A percentile compares a stretch with the other conserved stretches of the same genome.
These are phyloP conservation scores for Argentina silus DNA, from an alignment of 2,797 vertebrate species.

Conservation along the genomic window DNA sequence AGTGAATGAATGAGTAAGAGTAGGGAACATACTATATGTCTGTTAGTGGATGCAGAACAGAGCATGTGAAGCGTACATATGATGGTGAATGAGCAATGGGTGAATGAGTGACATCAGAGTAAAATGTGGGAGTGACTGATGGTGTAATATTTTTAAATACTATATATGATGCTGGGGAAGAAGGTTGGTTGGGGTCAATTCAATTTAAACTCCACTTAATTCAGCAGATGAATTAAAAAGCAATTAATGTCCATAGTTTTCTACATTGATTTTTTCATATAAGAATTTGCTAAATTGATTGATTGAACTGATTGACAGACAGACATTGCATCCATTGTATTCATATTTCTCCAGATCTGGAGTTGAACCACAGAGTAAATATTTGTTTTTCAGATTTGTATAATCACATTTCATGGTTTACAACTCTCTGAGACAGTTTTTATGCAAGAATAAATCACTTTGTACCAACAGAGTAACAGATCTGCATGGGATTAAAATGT, in stretches of 20 bases:
- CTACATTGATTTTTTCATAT: constrained; percentile 6
- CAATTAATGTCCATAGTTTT: constrained; percentile 5
- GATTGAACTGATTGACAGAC: constrained; percentile 23
- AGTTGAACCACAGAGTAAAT: constrained; percentile 10
- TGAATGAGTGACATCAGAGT: not conserved
- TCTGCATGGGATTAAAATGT: not conserved
- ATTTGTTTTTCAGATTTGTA: constrained; percentile 19
- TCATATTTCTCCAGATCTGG: not conserved
- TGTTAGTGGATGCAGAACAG: not conserved
- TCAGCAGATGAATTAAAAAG: not conserved
- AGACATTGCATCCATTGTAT: not conserved
- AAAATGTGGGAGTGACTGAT: not conserved
- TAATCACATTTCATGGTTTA: constrained; percentile 21
- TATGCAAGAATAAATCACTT: constrained; percentile 4
- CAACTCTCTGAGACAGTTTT: not conserved
- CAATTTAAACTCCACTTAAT: not conserved
- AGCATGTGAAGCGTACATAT: not conserved
- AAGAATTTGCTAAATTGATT: constrained; percentile 14
- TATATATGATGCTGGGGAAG: not conserved
- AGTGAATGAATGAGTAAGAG: not conserved
- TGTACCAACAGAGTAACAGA: not conserved
- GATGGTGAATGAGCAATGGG: not conserved
- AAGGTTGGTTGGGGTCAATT: constrained; percentile 4
- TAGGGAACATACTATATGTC: not conserved
- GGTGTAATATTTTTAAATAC: not conserved